Evolutionary conservation across 2,888 invertebrate species (phyloP).

Genomic region (Chydorus sphaericus): DNA sequence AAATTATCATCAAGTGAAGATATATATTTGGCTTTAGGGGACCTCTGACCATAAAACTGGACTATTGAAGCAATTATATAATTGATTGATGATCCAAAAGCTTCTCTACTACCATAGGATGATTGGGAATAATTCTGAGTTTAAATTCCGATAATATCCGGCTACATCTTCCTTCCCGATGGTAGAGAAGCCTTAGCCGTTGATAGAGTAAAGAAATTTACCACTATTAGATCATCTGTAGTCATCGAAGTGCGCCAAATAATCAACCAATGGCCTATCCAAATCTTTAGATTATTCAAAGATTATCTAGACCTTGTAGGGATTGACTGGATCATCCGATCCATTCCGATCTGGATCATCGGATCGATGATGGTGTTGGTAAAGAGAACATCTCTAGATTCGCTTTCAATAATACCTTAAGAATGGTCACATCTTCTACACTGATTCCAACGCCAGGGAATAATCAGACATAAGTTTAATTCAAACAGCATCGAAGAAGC

Average conservation of each 20-base stretch:
- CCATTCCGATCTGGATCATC: too few relatives aligned
- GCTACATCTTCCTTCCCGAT: slow-evolving; percentile 74
- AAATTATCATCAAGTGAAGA: neutral
- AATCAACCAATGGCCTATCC: slow-evolving; percentile 44
- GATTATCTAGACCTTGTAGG: slow-evolving; percentile 30
- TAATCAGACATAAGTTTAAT: slow-evolving; percentile 51
- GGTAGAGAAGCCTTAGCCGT: slow-evolving; percentile 29
- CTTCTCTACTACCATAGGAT: slow-evolving; percentile 59
- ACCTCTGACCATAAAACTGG: slow-evolving; percentile 1
- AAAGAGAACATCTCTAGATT: slow-evolving; percentile 72
- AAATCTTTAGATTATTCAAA: slow-evolving; percentile 42
- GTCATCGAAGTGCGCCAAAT: slow-evolving; percentile 48
- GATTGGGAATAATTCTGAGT: slow-evolving; percentile 46
- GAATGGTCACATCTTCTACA: slow-evolving; percentile 57
- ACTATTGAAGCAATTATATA: slow-evolving; percentile 24
- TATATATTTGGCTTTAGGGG: neutral
- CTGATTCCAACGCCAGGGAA: slow-evolving; percentile 89
- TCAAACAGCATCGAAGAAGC: slow-evolving; percentile 50
- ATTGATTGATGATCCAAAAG: slow-evolving; percentile 37
- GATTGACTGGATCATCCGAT: slow-evolving; percentile 41
- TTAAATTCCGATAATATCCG: slow-evolving; percentile 60
- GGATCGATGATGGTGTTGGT: slow-evolving; percentile 43
- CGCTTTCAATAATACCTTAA: slow-evolving; percentile 41
- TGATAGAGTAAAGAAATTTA: slow-evolving; percentile 23
- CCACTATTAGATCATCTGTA: slow-evolving; percentile 25